These are phyloP conservation scores for Deroplatys truncata DNA, from an alignment of 2,888 invertebrate species.

Conservation along the genomic window DNA sequence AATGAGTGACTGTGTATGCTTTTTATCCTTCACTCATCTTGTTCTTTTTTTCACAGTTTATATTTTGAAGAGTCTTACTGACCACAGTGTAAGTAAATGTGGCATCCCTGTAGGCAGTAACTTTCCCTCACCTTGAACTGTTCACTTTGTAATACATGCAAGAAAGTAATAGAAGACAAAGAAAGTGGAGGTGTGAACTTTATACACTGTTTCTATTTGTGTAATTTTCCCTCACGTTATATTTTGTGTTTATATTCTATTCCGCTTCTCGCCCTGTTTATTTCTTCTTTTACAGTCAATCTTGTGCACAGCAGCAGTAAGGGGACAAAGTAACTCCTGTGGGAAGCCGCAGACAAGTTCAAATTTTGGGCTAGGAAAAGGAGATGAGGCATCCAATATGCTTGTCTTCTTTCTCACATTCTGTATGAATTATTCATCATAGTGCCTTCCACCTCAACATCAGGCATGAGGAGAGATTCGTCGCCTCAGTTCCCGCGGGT, in stretches of 20 bases:
- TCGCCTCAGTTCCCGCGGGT: neutral
- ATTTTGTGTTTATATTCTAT: neutral
- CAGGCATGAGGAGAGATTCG: neutral
- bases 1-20: too few species aligned
- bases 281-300: neutral
- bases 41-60: too few species aligned
- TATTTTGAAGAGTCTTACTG: too few species aligned
- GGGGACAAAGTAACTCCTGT: neutral
- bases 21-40: too few species aligned
- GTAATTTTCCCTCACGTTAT: neutral
- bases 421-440: neutral
- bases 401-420: neutral
- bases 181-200: too few species aligned
- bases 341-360: neutral
- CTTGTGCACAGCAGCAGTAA: neutral
- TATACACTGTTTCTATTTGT: neutral
- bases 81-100: too few species aligned
- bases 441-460: neutral
- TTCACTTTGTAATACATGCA: too few species aligned
- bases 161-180: too few species aligned
- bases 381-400: neutral
- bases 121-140: too few species aligned
- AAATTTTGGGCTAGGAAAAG: neutral
- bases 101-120: too few species aligned
- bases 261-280: neutral